Percentiles rank a stretch among this genome's conserved stretches.
Conservation (phyloP, 2,797 vertebrate genomes). For the Enteromius argenteus region DNA sequence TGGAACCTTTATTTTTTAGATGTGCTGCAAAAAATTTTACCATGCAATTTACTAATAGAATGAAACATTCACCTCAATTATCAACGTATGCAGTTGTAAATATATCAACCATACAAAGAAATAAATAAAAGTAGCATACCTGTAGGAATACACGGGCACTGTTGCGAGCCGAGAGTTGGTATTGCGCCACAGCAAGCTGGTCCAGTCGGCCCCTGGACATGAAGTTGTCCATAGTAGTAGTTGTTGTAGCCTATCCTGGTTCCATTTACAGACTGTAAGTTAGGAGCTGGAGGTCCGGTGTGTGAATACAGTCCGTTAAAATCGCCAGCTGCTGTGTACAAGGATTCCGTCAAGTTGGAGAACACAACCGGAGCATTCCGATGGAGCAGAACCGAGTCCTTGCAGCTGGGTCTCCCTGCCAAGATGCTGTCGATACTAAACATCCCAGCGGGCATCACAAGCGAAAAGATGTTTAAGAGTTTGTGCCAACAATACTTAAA, state of each 20-base stretch:
- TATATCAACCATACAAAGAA: neutral
- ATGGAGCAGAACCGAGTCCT: constrained; percentile 89
- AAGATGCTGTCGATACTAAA: constrained; percentile 99
- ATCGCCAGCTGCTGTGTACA: constrained; percentile 84
- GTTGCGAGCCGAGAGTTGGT: constrained; percentile 86
- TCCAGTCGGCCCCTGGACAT: constrained; percentile 87
- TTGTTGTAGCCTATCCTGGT: constrained; percentile 90
- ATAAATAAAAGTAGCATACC: constrained; percentile 77
- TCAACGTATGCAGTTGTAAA: neutral
- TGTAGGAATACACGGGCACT: constrained; percentile 92
- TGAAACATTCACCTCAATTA: neutral
- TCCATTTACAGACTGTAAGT: constrained; percentile 82
- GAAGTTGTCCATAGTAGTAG: constrained; percentile 96
- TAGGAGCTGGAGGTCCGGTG: constrained; percentile 83
- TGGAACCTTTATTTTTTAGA: neutral
- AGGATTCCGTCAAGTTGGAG: constrained; percentile 85
- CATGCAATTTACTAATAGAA: neutral
- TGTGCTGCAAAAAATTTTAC: neutral
- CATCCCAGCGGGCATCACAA: constrained; percentile 95
- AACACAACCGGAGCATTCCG: constrained; percentile 88
- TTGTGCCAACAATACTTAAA: constrained; percentile 48
- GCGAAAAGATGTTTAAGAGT: constrained; percentile 32
- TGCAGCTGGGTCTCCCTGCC: constrained; percentile 93
- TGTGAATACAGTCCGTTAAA: constrained; percentile 90
- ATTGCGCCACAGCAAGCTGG: constrained; percentile 91